Evolutionary conservation across 2,113 vertebrate genomes (phyloP).

Genomic region (Otolemur garnettii): DNA sequence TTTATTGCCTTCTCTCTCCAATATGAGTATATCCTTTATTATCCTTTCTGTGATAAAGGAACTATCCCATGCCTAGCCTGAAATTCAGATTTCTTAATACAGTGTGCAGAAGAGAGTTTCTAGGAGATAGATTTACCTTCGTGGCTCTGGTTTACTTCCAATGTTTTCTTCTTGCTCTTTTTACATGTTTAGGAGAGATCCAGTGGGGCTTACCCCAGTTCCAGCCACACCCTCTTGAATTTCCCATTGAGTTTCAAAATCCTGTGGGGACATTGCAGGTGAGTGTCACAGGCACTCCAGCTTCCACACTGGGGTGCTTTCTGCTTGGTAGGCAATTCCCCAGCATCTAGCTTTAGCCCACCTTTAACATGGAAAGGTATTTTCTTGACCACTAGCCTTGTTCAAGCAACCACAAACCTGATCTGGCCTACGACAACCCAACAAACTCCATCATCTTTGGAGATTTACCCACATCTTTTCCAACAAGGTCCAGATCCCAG

Average conservation of each 20-base stretch:
- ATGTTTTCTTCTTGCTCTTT: background rate
- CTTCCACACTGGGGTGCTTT: background rate
- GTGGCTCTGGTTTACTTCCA: background rate
- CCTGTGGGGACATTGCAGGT: background rate
- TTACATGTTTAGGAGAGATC: background rate
- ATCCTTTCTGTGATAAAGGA: background rate
- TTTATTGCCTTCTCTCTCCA: background rate
- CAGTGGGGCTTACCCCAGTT: background rate
- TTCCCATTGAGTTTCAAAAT: background rate
- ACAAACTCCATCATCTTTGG: background rate
- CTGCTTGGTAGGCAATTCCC: background rate
- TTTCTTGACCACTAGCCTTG: background rate
- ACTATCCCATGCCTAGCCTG: background rate
- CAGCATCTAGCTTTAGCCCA: background rate
- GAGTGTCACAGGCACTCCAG: too few species aligned
- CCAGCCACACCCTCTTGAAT: background rate
- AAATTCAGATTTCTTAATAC: background rate
- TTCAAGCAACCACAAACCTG: background rate
- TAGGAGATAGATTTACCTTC: background rate
- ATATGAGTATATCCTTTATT: background rate
- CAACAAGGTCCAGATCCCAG: background rate
- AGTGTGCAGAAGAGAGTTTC: accelerated
- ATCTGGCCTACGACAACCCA: background rate
- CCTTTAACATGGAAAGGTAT: background rate
- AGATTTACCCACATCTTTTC: background rate